phyloP scores from a whole-genome alignment of 2,888 invertebrate genomes.

The Epicampocera succincta region DNA sequence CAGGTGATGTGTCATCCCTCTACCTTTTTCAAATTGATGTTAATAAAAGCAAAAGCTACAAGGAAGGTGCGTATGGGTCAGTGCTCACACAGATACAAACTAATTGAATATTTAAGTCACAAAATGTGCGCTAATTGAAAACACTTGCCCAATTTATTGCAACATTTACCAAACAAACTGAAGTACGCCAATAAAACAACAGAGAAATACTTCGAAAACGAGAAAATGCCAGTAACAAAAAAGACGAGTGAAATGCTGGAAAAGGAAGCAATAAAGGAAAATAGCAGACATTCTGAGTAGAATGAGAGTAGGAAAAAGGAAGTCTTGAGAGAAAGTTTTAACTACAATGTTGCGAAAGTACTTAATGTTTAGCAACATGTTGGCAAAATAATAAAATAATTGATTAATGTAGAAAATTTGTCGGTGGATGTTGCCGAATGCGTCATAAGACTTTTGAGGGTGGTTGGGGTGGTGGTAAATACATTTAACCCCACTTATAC shows the following conservation, averaged over 20 bases:
- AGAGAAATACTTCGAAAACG: slow-evolving; percentile 30
- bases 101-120: slow-evolving; percentile 78
- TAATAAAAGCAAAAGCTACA: slow-evolving; percentile 16
- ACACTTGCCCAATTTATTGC: slow-evolving; percentile 79
- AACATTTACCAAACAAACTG: slow-evolving; percentile 50
- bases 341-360: slow-evolving; percentile 71
- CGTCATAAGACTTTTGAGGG: slow-evolving; percentile 24
- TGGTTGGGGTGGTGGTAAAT: background rate
- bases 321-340: slow-evolving; percentile 13
- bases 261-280: slow-evolving; percentile 19
- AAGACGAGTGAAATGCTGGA: background rate
- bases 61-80: background rate
- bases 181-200: slow-evolving; percentile 63
- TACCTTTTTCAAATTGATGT: no score
- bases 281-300: background rate
- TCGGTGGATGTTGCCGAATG: slow-evolving; percentile 67
- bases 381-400: slow-evolving; percentile 77
- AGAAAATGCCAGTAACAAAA: background rate
- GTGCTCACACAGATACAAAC: slow-evolving; percentile 35
- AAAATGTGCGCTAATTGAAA: slow-evolving; percentile 79
- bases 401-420: slow-evolving; percentile 75
- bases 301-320: background rate
- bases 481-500: background rate
- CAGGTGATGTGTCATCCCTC: no score
- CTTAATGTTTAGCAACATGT: slow-evolving; percentile 77